Conservation (phyloP, 2,113 vertebrate genomes). For the Perca flavescens region DNA sequence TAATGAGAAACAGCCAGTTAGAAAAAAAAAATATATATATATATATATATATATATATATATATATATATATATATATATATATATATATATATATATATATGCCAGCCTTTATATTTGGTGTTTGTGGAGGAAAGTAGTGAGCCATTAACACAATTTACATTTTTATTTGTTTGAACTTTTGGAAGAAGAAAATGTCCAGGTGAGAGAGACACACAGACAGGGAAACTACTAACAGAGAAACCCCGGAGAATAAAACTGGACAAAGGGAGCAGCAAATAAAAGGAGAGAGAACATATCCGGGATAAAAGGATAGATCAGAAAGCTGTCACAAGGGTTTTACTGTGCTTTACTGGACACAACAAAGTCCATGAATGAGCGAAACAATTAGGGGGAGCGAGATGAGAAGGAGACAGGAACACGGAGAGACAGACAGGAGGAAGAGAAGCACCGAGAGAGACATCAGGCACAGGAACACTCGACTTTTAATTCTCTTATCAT, state of each 20-base stretch:
- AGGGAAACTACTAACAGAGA: neutral
- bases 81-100: no score
- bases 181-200: neutral
- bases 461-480: slow-evolving; percentile 56
- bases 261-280: slow-evolving; percentile 14
- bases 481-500: slow-evolving; percentile 74
- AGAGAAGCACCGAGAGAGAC: slow-evolving; percentile 22
- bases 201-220: slow-evolving; percentile 4
- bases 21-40: no score
- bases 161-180: neutral
- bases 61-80: no score
- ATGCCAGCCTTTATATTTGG: no score
- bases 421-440: slow-evolving; percentile 14
- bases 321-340: slow-evolving; percentile 33
- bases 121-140: neutral
- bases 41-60: no score
- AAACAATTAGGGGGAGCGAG: slow-evolving; percentile 43
- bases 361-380: slow-evolving; percentile 48
- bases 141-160: neutral
- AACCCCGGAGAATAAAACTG: slow-evolving; percentile 6
- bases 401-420: slow-evolving; percentile 39
- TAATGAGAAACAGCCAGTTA: no score
- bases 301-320: slow-evolving; percentile 43
- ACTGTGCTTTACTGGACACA: slow-evolving; percentile 24
- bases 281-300: slow-evolving; percentile 15